Evolutionary conservation across 2,113 vertebrate species (phyloP).

Genomic region (Callorhinus ursinus): DNA sequence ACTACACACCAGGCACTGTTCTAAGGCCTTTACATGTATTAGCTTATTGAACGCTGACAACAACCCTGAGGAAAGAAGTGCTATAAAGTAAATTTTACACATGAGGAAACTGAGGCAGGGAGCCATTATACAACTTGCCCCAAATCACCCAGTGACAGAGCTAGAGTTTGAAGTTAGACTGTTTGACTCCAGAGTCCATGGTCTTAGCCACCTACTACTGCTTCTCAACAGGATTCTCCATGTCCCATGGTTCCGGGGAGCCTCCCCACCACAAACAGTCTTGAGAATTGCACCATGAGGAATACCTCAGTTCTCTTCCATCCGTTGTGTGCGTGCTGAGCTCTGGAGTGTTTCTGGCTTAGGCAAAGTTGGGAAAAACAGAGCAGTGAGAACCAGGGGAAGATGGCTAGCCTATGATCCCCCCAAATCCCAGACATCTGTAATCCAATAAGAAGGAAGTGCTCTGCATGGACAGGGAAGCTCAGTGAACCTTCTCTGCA

Average conservation of each 20-base stretch:
- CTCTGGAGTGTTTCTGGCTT: background rate
- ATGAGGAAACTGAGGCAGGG: background rate
- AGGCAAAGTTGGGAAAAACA: background rate
- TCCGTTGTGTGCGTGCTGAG: rapidly evolving
- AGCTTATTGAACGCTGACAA: background rate
- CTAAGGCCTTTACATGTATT: background rate
- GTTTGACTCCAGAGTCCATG: background rate
- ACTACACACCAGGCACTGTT: background rate
- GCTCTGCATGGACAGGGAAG: background rate
- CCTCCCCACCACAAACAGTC: background rate
- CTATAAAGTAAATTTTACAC: background rate
- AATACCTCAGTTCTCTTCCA: background rate
- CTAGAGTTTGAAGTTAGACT: background rate
- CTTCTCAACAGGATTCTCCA: background rate
- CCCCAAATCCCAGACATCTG: background rate
- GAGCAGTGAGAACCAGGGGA: background rate
- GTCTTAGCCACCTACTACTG: background rate
- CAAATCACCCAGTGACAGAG: background rate
- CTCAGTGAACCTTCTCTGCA: background rate
- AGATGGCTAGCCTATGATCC: background rate
- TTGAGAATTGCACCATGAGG: background rate
- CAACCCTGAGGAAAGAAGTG: background rate
- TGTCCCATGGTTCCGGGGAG: background rate
- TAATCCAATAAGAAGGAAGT: background rate
- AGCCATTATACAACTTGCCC: background rate